These are phyloP conservation scores for Spialia ferax DNA, from an alignment of 2,888 invertebrate genomes.

Conservation along the genomic window DNA sequence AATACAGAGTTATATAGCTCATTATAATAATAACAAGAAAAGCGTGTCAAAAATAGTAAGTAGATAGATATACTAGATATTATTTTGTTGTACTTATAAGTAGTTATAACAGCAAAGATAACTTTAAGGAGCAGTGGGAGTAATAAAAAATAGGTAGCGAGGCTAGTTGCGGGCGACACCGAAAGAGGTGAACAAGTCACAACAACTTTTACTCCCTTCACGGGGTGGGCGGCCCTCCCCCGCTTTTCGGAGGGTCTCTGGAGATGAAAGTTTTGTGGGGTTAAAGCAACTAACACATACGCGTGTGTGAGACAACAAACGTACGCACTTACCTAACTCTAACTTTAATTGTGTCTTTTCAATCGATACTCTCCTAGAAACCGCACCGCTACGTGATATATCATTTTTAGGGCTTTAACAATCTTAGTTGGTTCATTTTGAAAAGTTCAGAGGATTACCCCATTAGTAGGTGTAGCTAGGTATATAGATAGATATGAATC, in stretches of 20 bases:
- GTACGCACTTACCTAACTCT: slow-evolving; percentile 81
- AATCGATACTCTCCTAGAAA: slow-evolving; percentile 79
- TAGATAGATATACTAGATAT: not conserved
- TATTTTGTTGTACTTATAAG: not conserved
- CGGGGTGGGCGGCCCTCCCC: slow-evolving; percentile 67
- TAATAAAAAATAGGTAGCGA: slow-evolving; percentile 67
- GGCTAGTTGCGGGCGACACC: slow-evolving; percentile 79
- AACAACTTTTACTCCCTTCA: slow-evolving; percentile 85
- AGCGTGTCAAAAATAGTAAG: no score
- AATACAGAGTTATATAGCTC: no score
- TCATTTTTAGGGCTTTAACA: not conserved
- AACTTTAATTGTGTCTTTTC: slow-evolving; percentile 86
- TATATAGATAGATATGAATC: no score
- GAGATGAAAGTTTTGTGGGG: slow-evolving; percentile 86
- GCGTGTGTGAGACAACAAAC: slow-evolving; percentile 79
- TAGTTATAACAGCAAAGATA: not conserved
- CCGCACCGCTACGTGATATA: slow-evolving; percentile 34
- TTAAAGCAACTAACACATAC: slow-evolving; percentile 78
- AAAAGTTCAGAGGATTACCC: not conserved
- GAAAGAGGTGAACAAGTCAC: slow-evolving; percentile 87
- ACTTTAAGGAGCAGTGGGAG: slow-evolving; percentile 38
- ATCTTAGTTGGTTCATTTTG: not conserved
- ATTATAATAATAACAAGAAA: no score
- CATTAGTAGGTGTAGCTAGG: no score
- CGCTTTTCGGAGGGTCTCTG: slow-evolving; percentile 70